These are phyloP conservation scores for Sesamia nonagrioides DNA, from an alignment of 1,140 invertebrate genomes.

Conservation along the genomic window DNA sequence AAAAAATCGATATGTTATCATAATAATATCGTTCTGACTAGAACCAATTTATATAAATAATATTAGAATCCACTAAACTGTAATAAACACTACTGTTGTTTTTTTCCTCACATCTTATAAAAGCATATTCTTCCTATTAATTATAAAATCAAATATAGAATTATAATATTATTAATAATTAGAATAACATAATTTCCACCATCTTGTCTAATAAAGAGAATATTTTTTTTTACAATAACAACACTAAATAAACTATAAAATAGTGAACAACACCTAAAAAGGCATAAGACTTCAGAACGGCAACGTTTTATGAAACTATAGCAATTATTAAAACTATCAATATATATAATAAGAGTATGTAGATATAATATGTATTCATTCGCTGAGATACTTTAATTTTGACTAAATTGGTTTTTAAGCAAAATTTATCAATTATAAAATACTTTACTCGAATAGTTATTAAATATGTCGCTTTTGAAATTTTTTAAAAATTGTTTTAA, in stretches of 20 bases:
- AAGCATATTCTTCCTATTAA: background rate
- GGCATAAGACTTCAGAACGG: constrained; percentile 33
- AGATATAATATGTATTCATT: background rate
- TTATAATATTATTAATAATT: background rate
- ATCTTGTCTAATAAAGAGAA: background rate
- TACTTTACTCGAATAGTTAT: background rate
- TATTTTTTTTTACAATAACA: background rate
- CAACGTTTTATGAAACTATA: constrained; percentile 25
- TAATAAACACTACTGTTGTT: background rate
- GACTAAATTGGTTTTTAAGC: background rate
- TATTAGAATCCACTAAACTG: too few species aligned
- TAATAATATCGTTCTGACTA: background rate
- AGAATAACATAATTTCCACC: background rate
- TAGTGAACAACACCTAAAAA: constrained; percentile 4
- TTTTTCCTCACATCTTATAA: background rate
- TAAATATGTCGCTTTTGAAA: background rate
- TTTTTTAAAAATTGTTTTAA: background rate
- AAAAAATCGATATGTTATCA: background rate
- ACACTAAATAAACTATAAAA: constrained; percentile 3
- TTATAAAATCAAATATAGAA: background rate
- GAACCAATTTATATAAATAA: too few species aligned
- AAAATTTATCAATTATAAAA: background rate
- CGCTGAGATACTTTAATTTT: background rate
- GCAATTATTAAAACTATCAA: constrained; percentile 7
- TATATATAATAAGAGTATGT: constrained; percentile 1